Conservation (phyloP, 2,888 invertebrate genomes). For the Zeuzera pyrina region DNA sequence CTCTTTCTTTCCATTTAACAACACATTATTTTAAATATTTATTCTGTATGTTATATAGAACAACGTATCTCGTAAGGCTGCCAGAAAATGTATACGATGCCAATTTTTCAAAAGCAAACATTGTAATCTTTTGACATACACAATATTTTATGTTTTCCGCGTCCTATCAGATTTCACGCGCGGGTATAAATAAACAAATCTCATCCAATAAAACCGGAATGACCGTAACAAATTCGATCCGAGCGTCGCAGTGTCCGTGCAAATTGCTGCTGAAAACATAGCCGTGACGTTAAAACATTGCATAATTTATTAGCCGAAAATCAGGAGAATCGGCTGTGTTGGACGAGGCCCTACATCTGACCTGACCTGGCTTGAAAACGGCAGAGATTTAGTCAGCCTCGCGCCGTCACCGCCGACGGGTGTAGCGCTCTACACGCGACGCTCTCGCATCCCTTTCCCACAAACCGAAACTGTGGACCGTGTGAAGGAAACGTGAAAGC, state of each 20-base stretch:
- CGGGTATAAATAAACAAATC: neutral
- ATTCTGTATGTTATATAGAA: too few relatives aligned
- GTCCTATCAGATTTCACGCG: too few relatives aligned
- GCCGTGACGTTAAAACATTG: constrained; percentile 30
- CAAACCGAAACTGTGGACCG: constrained; percentile 32
- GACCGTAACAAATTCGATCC: constrained; percentile 22
- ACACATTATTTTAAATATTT: too few relatives aligned
- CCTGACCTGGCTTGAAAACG: constrained; percentile 62
- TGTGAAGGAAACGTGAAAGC: constrained; percentile 33
- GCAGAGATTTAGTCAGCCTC: constrained; percentile 67
- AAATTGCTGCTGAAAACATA: constrained; percentile 27
- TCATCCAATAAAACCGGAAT: constrained; percentile 24
- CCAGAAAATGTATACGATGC: too few relatives aligned
- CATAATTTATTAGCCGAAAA: constrained; percentile 31
- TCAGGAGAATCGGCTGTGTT: constrained; percentile 16
- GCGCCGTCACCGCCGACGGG: constrained; percentile 42
- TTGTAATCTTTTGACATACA: too few relatives aligned
- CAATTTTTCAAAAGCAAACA: too few relatives aligned
- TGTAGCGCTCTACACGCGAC: constrained; percentile 41
- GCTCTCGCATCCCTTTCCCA: constrained; percentile 34
- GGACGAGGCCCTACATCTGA: constrained; percentile 32
- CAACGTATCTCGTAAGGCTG: too few relatives aligned
- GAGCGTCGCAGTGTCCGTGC: constrained; percentile 19
- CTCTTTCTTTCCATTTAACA: too few relatives aligned
- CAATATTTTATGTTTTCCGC: too few relatives aligned